Evolutionary conservation across 2,888 invertebrate genomes (phyloP).

Genomic region (Conchocele bisecta): DNA sequence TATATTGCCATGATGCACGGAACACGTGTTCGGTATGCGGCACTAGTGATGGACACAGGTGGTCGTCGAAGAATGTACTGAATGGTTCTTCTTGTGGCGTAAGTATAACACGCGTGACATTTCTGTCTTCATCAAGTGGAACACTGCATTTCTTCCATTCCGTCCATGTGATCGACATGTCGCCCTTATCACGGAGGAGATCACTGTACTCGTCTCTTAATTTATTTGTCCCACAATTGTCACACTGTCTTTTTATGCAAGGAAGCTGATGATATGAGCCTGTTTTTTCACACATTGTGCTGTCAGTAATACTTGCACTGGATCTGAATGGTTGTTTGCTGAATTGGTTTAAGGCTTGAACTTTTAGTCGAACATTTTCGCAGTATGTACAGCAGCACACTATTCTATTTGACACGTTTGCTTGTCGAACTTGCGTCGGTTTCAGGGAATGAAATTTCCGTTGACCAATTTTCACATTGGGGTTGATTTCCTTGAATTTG

Average conservation of each 20-base stretch:
- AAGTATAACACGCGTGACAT: constrained; percentile 11
- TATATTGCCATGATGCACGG: constrained; percentile 15
- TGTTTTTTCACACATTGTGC: constrained; percentile 10
- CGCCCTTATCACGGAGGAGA: not conserved
- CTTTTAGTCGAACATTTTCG: constrained; percentile 10
- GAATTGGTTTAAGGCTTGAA: too few relatives aligned
- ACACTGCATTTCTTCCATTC: constrained; percentile 21
- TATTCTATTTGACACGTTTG: constrained; percentile 2
- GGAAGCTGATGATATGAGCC: not conserved
- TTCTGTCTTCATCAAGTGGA: not conserved
- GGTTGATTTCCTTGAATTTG: constrained; percentile 11
- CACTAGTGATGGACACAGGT: not conserved
- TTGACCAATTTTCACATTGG: constrained; percentile 2
- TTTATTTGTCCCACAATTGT: not conserved
- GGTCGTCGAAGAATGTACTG: not conserved
- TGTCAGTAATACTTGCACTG: not conserved
- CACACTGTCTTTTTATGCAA: constrained; percentile 17
- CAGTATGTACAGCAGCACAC: constrained; percentile 24
- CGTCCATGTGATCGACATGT: not conserved
- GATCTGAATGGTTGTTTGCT: too few relatives aligned
- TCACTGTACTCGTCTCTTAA: not conserved
- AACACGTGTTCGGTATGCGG: constrained; percentile 18
- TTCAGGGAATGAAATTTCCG: constrained; percentile 11
- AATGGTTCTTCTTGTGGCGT: not conserved
- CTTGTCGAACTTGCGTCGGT: constrained; percentile 6